phyloP scores from a whole-genome alignment of 2,113 vertebrate genomes.

The Motacilla tschutschensis region DNA sequence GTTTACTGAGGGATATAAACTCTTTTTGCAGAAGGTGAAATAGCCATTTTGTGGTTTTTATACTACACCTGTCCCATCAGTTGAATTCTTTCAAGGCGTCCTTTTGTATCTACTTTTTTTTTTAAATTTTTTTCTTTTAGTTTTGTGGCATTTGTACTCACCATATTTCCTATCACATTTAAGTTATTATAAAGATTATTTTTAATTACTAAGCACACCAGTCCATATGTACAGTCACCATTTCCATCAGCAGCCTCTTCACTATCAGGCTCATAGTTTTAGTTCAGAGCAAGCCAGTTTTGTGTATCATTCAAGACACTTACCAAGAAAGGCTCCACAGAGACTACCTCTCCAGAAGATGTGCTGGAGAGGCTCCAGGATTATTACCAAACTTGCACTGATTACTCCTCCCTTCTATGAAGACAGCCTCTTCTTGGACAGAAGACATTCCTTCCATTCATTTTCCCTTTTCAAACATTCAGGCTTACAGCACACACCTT shows the following conservation, averaged over 20 bases:
- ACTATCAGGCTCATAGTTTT: neutral
- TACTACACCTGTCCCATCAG: conserved; percentile 60
- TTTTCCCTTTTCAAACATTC: conserved; percentile 35
- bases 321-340: neutral
- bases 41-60: conserved; percentile 38
- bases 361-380: neutral
- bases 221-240: neutral
- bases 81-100: conserved; percentile 27
- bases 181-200: conserved; percentile 97
- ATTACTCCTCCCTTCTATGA: neutral
- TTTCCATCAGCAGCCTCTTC: neutral
- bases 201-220: conserved; percentile 80
- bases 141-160: conserved; percentile 74
- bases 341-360: neutral
- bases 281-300: neutral
- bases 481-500: neutral
- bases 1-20: conserved; percentile 26
- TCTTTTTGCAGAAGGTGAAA: conserved; percentile 51
- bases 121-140: conserved; percentile 49
- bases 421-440: neutral
- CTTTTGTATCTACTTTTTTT: conserved; percentile 60
- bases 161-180: conserved; percentile 73
- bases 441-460: neutral
- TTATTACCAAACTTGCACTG: neutral
- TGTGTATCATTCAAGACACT: neutral